A percentile compares a stretch with the other conserved stretches of the same genome.
Conservation (phyloP, 2,888 invertebrate species). For the Volucella bombylans region DNA sequence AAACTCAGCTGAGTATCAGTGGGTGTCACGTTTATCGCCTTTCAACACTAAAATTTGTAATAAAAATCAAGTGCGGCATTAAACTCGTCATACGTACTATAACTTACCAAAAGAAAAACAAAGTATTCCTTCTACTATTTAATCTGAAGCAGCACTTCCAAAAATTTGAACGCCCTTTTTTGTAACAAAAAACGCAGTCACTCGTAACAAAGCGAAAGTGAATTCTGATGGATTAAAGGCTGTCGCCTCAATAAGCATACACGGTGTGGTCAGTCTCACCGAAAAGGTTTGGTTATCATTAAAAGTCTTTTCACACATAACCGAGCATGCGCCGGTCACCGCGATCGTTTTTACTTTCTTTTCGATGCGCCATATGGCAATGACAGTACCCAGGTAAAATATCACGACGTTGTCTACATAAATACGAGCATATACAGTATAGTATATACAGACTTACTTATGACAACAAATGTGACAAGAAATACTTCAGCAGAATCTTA, state of each 20-base stretch:
- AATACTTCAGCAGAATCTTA: constrained; percentile 46
- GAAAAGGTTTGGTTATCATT: constrained; percentile 66
- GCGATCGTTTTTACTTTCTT: constrained; percentile 63
- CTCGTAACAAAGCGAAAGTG: constrained; percentile 53
- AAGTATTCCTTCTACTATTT: neutral
- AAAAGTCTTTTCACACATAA: constrained; percentile 21
- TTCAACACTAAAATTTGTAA: no score
- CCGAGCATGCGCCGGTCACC: neutral
- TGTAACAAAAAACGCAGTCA: neutral
- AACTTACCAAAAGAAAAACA: no score
- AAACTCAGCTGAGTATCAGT: no score
- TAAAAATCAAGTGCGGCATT: no score
- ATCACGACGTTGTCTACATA: constrained; percentile 1
- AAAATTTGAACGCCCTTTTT: neutral
- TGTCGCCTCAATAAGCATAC: constrained; percentile 31
- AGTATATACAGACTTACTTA: neutral
- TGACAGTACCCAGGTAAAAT: constrained; percentile 27
- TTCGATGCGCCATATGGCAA: constrained; percentile 49
- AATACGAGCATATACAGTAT: neutral
- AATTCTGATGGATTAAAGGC: constrained; percentile 39
- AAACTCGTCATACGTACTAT: neutral
- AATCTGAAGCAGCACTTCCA: neutral
- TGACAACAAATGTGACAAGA: neutral
- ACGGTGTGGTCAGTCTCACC: constrained; percentile 13
- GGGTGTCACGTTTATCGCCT: no score